Evolutionary conservation across 2,113 vertebrate species (phyloP).

Genomic region (Sminthopsis crassicaudata): DNA sequence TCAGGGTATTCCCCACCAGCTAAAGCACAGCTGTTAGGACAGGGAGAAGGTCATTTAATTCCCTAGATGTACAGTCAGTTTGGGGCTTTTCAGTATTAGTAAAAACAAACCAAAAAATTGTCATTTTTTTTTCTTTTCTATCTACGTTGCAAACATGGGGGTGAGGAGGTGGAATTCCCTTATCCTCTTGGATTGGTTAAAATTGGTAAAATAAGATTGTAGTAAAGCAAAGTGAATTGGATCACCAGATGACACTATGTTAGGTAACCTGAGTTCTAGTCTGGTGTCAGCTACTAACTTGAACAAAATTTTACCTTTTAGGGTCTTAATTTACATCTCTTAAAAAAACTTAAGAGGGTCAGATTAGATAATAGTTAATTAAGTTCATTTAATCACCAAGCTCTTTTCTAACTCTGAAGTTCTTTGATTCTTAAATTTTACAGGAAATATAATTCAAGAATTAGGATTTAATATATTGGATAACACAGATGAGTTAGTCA

Average conservation of each 20-base stretch:
- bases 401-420: background rate
- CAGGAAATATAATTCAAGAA: background rate
- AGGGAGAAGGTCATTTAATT: background rate
- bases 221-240: background rate
- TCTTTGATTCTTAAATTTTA: background rate
- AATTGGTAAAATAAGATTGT: background rate
- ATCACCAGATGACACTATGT: background rate
- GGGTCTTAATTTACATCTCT: background rate
- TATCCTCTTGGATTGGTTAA: background rate
- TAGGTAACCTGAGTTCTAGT: background rate
- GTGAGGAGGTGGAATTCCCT: background rate
- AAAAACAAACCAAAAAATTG: slow-evolving; percentile 14
- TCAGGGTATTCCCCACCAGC: slow-evolving; percentile 30
- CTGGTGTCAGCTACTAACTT: background rate
- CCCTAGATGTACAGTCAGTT: background rate
- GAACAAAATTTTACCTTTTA: background rate
- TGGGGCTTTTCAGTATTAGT: slow-evolving; percentile 30
- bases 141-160: background rate
- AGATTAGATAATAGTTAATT: background rate
- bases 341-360: background rate
- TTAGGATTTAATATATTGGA: background rate
- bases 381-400: background rate
- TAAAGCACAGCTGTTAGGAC: slow-evolving; percentile 50
- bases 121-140: background rate
- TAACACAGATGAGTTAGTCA: background rate